Base-by-base conservation (phyloP, 2,888 invertebrate species). In the Ophonus ardosiacus region DNA sequence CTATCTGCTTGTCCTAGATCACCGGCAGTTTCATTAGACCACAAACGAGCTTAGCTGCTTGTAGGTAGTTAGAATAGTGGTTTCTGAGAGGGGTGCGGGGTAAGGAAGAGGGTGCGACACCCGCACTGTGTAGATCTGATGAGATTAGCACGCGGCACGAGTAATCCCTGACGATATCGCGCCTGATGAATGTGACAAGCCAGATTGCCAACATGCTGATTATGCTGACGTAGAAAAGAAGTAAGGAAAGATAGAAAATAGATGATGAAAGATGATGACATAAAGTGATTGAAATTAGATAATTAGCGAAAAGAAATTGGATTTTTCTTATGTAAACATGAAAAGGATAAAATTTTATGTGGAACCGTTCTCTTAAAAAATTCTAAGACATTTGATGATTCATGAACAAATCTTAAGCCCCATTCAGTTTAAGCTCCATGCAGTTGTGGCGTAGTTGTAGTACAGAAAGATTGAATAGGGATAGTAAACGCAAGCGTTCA, bases 101-200 rank as follows among this genome's bases (percentile, higher is more conserved):
- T 8, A 13, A 43, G 21, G 21, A 24, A 78, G 78, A 15, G 56
- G 83, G 61, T 59, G 61, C 18, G 38, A 38, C 61, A 76, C 83
- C 83, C 76, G 74, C 59, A 83, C 74, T 43, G 21, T 59, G 74
- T 74, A 83, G 83, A 83, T 83, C 83, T 57, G 83, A 83, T 76
- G 71, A 83, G 83, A 83, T 83, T 83, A 83, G 59, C 83, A 83
- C 83, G 83, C 76, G 83, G 82, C 40, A 5, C 56, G 43, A 18
- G 74, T 83, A 83, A 76, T 83, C 83, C 83, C 76, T 40, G 61
- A 76, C 83, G 71, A 83, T 76, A 83, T 57, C 71, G 24, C 83
- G 21, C 56, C 81, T 81, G 81, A 82, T 82, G 74, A 74, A 83
- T 83, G 76, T 76, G 83, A 74, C 83, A 76, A 51, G 76, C 40